Base-by-base conservation (phyloP, 35 echinoderm and acorn worm genomes). In the Patiria miniata region DNA sequence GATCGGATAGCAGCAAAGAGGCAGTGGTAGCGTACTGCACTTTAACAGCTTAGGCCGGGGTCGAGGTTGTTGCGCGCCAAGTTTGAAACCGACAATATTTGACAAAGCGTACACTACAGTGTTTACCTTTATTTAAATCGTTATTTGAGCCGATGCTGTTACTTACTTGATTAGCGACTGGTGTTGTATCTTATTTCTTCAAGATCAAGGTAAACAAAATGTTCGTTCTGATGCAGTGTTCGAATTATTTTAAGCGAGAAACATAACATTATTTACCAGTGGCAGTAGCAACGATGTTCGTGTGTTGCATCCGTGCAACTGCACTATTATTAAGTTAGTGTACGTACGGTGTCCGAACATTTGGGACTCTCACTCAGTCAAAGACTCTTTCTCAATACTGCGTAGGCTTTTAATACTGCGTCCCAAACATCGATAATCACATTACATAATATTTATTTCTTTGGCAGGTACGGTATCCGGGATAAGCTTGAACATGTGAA, bases 51-150 rank as follows among this genome's bases (percentile, higher is more conserved):
- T 12, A 47, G 12, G 12, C 42, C 12, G 42, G 12, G 42, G 12
- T 47, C 42, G 42, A 47, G 42, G 42, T 47, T 47, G 42, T 47
- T 47, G 65, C 65, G 65, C 65, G 65, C 65, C 65, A 73, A 73
- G 14, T 32, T 73, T 73, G 65, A 73, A 73, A 73, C 65, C 65
- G 65, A 32, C 65, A 73, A 22, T 26, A 14, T 73, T 12, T 26
- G 29, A 18, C 21, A 73, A 73, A 73, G 65, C 58, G 6, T n/a
- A n/a, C n/a, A 19, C 19, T 61, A 7, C 26, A 26, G 26, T 73
- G 65, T 73, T 73, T 26, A 32, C 65, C 14, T 14, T 16, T 7
- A 30, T 6, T 0, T 61, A 10, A 73, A 73, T 73, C 4, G 33
- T 23, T 5, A 68, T 1, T 2, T 14, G 14, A 23, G 34, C 60